Evolutionary conservation across 1,140 invertebrate genomes (phyloP).

Genomic region (Drosophila albomicans): DNA sequence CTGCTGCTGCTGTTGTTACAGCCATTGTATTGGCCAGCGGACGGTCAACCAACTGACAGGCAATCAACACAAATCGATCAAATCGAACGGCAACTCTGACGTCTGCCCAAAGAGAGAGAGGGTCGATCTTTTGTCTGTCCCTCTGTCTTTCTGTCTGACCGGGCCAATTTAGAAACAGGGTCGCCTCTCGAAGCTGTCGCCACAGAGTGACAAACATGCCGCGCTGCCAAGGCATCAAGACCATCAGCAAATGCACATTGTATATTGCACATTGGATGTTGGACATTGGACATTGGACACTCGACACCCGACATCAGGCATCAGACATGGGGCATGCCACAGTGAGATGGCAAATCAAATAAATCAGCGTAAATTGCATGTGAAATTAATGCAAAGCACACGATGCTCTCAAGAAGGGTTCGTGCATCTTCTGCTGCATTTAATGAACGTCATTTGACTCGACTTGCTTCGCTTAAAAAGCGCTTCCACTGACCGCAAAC

Average conservation of each 20-base stretch:
- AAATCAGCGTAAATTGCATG: slow-evolving; percentile 83
- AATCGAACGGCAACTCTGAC: slow-evolving; percentile 63
- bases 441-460: slow-evolving; percentile 36
- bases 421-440: slow-evolving; percentile 3
- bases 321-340: slow-evolving; percentile 37
- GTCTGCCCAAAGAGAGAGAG: slow-evolving; percentile 21
- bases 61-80: slow-evolving; percentile 83
- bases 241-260: slow-evolving; percentile 16
- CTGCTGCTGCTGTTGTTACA: slow-evolving; percentile 2
- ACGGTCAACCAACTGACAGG: slow-evolving; percentile 64
- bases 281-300: not conserved
- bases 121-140: slow-evolving; percentile 16
- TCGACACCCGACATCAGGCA: not conserved
- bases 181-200: slow-evolving; percentile 33
- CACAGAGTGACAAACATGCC: slow-evolving; percentile 66
- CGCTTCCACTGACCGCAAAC: not conserved
- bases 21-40: slow-evolving; percentile 63
- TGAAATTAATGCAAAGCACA: slow-evolving; percentile 80
- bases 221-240: slow-evolving; percentile 23
- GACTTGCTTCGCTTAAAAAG: slow-evolving; percentile 20
- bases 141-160: slow-evolving; percentile 16
- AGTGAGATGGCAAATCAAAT: slow-evolving; percentile 75
- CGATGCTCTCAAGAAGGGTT: slow-evolving; percentile 35
- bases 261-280: slow-evolving; percentile 9
- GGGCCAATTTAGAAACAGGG: slow-evolving; percentile 70